Conservation (phyloP, 1,140 invertebrate genomes). For the Gerris buenoi region DNA sequence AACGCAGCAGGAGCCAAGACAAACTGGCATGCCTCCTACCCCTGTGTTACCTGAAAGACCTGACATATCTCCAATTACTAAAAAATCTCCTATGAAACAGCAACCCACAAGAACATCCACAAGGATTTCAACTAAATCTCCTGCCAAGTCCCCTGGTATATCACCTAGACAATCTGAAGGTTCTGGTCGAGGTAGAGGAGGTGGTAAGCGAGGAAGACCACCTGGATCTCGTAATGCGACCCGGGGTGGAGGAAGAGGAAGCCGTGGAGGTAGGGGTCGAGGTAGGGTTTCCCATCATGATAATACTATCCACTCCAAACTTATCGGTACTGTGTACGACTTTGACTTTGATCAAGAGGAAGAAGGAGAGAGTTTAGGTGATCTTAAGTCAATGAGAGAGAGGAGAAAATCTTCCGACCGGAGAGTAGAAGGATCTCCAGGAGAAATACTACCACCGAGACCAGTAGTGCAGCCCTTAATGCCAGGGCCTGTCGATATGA, state of each 20-base stretch:
- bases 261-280: conserved; percentile 43
- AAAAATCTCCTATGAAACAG: conserved; percentile 45
- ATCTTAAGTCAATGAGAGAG: conserved; percentile 57
- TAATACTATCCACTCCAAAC: conserved; percentile 51
- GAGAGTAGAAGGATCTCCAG: conserved; percentile 40
- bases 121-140: conserved; percentile 46
- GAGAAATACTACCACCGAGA: conserved; percentile 32
- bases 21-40: not conserved
- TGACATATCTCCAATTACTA: conserved; percentile 27
- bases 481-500: conserved; percentile 72
- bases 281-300: conserved; percentile 22
- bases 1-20: conserved; percentile 17
- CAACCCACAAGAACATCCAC: conserved; percentile 41
- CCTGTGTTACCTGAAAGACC: conserved; percentile 6
- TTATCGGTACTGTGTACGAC: conserved; percentile 73
- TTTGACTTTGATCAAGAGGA: conserved; percentile 68
- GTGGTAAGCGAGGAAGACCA: conserved; percentile 35
- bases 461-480: conserved; percentile 51
- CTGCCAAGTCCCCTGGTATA: conserved; percentile 52
- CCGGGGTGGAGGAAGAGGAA: conserved; percentile 38
- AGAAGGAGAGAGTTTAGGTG: conserved; percentile 46
- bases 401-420: conserved; percentile 55
- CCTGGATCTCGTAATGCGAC: conserved; percentile 13
- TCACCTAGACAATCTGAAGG: conserved; percentile 44
- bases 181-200: conserved; percentile 33